Evolutionary conservation across 1,140 invertebrate genomes (phyloP), one percentile per base, ranked within the genome.

Genomic region (Hylyphantes graminicola): DNA sequence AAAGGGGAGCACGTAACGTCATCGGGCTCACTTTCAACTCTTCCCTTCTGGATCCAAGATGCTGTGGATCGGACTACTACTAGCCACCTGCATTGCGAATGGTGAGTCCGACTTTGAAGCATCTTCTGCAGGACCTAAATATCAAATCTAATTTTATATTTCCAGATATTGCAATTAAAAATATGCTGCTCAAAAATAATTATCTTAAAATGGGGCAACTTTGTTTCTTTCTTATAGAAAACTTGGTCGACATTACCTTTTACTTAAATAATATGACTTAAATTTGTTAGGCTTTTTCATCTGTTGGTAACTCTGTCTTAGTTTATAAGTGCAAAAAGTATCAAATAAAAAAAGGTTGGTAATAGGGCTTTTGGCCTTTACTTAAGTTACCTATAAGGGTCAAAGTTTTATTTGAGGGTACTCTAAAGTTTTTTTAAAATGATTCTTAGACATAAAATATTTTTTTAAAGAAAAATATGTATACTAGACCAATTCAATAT

Each of bases 11-110:
- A 51, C 70, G 68, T 64, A 15, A 75, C 70, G 70, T 83, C 80
- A 83, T 53, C 75, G 35, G 19, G 67, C 35, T 35, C 80, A 74
- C 70, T 83, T 51, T 59, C 72, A 13, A 63, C 13, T 53, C 80
- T 83, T 17, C 70, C 7, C 55, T 54, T 72, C 53, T 54, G 67
- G 35, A 81, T 74, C 80, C 80, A 83, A 70, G 59, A 83, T 83
- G 80, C 61, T 83, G 70, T 65, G 72, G 80, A 83, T 75, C 68
- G 80, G 70, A 74, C 80, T 83, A 75, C 17, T 83, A 48, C 61
- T 83, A n/a, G 72, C 59, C 72, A 17, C 48, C 12, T 64, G 63
- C 68, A 53, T 83, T 53, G 17, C 68, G 11, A 74, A 74, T 61
- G 80, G 80, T 83, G 59, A 83, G 80, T 81, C 63, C 10, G 50